phyloP scores from a whole-genome alignment of 1,140 invertebrate genomes.

The Proales similis region DNA sequence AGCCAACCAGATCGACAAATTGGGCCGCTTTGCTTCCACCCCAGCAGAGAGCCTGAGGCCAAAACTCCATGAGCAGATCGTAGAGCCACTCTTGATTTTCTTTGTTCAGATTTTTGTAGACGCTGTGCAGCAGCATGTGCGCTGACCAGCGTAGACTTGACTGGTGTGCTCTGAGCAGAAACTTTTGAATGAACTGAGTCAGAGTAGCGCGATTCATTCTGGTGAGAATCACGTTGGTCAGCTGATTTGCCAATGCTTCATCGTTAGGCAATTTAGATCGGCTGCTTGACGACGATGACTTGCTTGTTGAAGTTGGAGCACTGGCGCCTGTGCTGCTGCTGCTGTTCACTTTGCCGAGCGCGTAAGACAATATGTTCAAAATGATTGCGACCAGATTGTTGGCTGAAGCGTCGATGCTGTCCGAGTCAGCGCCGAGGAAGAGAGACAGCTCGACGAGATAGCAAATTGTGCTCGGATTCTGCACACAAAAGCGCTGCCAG shows the following conservation, averaged over 20 bases:
- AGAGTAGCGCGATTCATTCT: conserved; percentile 63
- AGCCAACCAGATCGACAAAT: conserved; percentile 89
- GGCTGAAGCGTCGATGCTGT: conserved; percentile 1
- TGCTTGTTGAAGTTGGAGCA: background rate
- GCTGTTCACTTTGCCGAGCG: background rate
- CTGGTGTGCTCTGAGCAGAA: conserved; percentile 84
- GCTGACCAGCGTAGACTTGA: conserved; percentile 88
- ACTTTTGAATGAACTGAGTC: conserved; percentile 74
- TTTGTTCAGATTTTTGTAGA: conserved; percentile 61
- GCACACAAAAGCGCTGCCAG: conserved; percentile 82
- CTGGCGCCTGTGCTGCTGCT: background rate
- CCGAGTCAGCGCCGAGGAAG: conserved; percentile 55
- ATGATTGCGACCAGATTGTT: conserved; percentile 5
- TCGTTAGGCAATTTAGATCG: conserved; percentile 52
- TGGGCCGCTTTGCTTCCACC: conserved; percentile 88
- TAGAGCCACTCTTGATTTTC: conserved; percentile 70
- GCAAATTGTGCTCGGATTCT: conserved; percentile 2
- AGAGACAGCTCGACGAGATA: conserved; percentile 29
- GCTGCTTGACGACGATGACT: background rate
- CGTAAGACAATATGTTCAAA: conserved; percentile 5
- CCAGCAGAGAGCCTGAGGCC: conserved; percentile 72
- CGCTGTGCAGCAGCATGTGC: conserved; percentile 58
- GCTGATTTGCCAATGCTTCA: conserved; percentile 62
- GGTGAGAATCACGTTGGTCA: conserved; percentile 66
- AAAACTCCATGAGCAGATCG: conserved; percentile 77